phyloP scores from a whole-genome alignment of 1,140 invertebrate species.

The Diabrotica undecimpunctata region DNA sequence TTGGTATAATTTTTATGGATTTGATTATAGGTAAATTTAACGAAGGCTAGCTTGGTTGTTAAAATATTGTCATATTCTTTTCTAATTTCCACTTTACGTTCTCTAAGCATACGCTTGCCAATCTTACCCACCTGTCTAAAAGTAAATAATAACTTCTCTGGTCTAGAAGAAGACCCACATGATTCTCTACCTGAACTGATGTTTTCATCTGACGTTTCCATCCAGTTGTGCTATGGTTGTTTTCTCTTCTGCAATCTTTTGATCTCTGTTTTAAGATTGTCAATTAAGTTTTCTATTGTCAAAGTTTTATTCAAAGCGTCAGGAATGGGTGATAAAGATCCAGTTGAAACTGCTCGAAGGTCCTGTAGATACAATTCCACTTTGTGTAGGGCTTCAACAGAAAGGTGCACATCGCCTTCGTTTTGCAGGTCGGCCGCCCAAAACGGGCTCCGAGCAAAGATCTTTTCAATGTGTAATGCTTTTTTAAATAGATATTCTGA shows the following conservation, averaged over 20 bases:
- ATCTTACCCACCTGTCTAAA: slow-evolving; percentile 91
- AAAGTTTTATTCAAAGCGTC: slow-evolving; percentile 58
- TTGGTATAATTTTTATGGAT: slow-evolving; percentile 77
- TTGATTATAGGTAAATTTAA: slow-evolving; percentile 96
- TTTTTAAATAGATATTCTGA: no score
- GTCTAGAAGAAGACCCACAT: slow-evolving; percentile 54
- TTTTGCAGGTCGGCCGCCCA: slow-evolving; percentile 77
- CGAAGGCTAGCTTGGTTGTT: slow-evolving; percentile 87
- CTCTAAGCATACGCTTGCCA: slow-evolving; percentile 91
- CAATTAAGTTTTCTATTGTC: slow-evolving; percentile 89
- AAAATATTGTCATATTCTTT: slow-evolving; percentile 92
- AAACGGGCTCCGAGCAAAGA: slow-evolving; percentile 84
- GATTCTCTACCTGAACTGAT: slow-evolving; percentile 55
- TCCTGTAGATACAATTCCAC: slow-evolving; percentile 23
- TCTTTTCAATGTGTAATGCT: slow-evolving; percentile 90
- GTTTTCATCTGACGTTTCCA: slow-evolving; percentile 49
- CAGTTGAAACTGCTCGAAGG: slow-evolving; percentile 58
- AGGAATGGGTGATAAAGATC: slow-evolving; percentile 49
- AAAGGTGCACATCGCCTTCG: slow-evolving; percentile 83
- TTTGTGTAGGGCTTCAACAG: slow-evolving; percentile 58
- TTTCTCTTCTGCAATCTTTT: slow-evolving; percentile 83
- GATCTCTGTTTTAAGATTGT: slow-evolving; percentile 88
- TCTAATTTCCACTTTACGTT: slow-evolving; percentile 85
- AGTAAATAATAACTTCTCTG: slow-evolving; percentile 86
- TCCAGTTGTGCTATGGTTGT: slow-evolving; percentile 69